Base-by-base conservation (phyloP, 2,888 invertebrate species). In the Leistus spinibarbis region DNA sequence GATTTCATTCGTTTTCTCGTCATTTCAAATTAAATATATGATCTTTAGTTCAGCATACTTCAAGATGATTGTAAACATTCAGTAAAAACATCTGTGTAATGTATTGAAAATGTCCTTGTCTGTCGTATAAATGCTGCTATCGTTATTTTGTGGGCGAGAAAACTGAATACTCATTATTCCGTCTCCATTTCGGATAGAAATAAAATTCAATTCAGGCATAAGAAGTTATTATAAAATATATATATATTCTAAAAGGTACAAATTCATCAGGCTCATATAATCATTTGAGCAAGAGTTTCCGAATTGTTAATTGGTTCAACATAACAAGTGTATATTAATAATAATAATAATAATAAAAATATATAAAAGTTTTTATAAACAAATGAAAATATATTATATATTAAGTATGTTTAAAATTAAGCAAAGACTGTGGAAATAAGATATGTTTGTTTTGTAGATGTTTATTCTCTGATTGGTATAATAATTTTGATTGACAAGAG, bases 401-500 rank as follows among this genome's bases (percentile, higher is more conserved):
- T 60, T 65, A 66, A 73, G 53, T 73, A 73, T 73, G 73, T 73
- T 73, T 73, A 73, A 71, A 73, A 73, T 53, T 73, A 67, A 67
- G 67, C 73, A 62, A 73, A 73, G 73, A 73, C 73, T 73, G 73
- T 73, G 73, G 60, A 67, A 56, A 73, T 54, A 60, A 60, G n/a
- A 64, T 67, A 66, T 73, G 60, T 73, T 40, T 66, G 40, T 40
- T 53, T 63, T 63, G 63, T 63, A 63, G 23, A 63, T 63, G 22
- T 63, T 63, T 57, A 57, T 19, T 57, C 57, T 57, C 57, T 57
- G 20, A 57, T 22, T 22, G 64, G 60, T 56, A 71, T 71, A 17
- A 71, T 71, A 56, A 54, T 71, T 54, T 76, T 77, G 68, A 68
- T 74, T 68, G 65, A 69, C 67, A 70, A 79, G 40, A 79, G 81